Percentiles rank a stretch among this genome's conserved stretches.
Conservation (phyloP, 2,797 vertebrate species). For the Thalassophryne amazonica region DNA sequence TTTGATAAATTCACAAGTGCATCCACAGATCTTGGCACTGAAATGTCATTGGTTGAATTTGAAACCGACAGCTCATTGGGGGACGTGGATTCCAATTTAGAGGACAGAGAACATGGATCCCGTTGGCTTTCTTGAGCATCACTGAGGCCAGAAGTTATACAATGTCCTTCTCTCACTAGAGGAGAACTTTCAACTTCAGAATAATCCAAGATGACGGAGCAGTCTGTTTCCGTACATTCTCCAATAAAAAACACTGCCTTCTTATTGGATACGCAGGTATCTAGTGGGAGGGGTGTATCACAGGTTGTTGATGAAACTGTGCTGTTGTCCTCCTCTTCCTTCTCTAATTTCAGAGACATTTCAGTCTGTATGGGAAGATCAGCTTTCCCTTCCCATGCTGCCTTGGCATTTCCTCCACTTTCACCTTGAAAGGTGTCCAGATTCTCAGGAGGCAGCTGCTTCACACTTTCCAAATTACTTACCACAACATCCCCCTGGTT, state of each 20-base stretch:
- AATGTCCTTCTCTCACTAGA: conserved; percentile 51
- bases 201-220: conserved; percentile 86
- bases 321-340: conserved; percentile 65
- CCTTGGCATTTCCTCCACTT: conserved; percentile 27
- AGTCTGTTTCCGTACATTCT: conserved; percentile 88
- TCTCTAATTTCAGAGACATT: conserved; percentile 51
- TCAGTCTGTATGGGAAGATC: conserved; percentile 14
- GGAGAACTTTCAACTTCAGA: conserved; percentile 81
- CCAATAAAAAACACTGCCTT: conserved; percentile 73
- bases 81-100: conserved; percentile 69
- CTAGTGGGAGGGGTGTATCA: conserved; percentile 74
- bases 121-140: conserved; percentile 34
- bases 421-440: conserved; percentile 46
- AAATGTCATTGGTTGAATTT: conserved; percentile 54
- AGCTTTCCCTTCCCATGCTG: conserved; percentile 40
- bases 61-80: conserved; percentile 55
- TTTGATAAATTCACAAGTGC: conserved; percentile 33
- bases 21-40: conserved; percentile 33
- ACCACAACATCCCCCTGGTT: conserved; percentile 65
- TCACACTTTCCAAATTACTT: conserved; percentile 67
- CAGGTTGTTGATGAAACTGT: conserved; percentile 80
- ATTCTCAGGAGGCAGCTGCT: conserved; percentile 36
- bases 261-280: conserved; percentile 75
- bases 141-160: conserved; percentile 30
- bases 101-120: conserved; percentile 71